A percentile compares a stretch with the other conserved stretches of the same genome.
Evolutionary conservation across 2,888 invertebrate genomes (phyloP).

Genomic region (Linnaemya tessellans): DNA sequence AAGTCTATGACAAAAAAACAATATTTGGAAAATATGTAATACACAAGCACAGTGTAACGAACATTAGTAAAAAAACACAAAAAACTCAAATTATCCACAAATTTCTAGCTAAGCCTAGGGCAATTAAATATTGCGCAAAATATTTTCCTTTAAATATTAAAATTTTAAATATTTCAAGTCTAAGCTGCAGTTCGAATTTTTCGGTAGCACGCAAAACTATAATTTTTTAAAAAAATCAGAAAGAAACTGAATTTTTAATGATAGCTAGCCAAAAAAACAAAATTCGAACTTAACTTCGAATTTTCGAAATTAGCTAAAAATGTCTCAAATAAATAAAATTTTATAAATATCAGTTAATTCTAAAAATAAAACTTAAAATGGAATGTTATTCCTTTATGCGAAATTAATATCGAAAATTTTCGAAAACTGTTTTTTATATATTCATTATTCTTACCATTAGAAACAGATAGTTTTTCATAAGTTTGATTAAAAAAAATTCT

Average conservation of each 20-base stretch:
- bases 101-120: too few species aligned
- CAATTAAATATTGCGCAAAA: too few species aligned
- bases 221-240: too few species aligned
- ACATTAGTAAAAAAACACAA: not conserved
- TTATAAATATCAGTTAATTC: not conserved
- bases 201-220: too few species aligned
- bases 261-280: not conserved
- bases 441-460: too few species aligned
- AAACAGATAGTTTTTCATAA: too few species aligned
- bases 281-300: constrained; percentile 16
- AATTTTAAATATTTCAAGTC: too few species aligned
- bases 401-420: not conserved
- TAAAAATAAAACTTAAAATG: not conserved
- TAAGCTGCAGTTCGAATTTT: too few species aligned
- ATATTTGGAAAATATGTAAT: not conserved
- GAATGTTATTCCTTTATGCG: not conserved
- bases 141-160: too few species aligned
- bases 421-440: too few species aligned
- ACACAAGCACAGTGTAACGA: constrained; percentile 35
- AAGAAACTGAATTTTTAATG: not conserved
- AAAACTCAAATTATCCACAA: not conserved
- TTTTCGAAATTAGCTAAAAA: not conserved
- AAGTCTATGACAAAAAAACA: not conserved
- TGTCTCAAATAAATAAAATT: not conserved
- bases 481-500: too few species aligned